Conservation (phyloP, 1,140 invertebrate genomes). For the Drosophila sp. region DNA sequence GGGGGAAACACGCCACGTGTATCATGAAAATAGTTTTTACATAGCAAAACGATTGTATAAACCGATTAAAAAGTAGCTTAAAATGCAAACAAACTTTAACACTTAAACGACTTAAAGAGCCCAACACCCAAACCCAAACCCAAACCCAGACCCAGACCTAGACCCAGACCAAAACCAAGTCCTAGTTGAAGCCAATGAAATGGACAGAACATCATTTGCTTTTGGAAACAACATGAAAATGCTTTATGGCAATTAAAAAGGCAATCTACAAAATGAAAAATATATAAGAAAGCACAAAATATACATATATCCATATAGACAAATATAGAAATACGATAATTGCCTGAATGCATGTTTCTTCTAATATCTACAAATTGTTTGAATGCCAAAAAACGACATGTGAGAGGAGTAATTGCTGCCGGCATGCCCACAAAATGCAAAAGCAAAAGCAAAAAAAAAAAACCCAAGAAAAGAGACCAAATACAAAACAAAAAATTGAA, state of each 20-base stretch:
- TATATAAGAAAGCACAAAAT: constrained; percentile 17
- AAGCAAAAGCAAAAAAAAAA: neutral
- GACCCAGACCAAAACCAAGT: neutral
- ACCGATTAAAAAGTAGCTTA: neutral
- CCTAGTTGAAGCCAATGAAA: neutral
- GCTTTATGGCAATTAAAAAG: constrained; percentile 78
- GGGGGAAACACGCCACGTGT: too few species aligned
- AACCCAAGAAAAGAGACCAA: neutral
- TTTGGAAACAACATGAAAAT: constrained; percentile 74
- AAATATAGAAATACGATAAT: neutral
- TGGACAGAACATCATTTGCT: constrained; percentile 36
- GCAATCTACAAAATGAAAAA: constrained; percentile 49
- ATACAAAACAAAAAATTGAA: constrained; percentile 1
- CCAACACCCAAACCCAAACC: too few species aligned
- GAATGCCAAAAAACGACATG: constrained; percentile 5
- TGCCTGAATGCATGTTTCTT: constrained; percentile 6
- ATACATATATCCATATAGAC: constrained; percentile 15
- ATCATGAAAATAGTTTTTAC: too few species aligned
- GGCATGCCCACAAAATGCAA: constrained; percentile 8
- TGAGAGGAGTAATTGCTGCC: constrained; percentile 10
- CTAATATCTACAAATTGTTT: constrained; percentile 14
- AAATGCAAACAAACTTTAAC: constrained; percentile 6
- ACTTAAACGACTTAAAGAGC: neutral
- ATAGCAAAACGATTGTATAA: neutral
- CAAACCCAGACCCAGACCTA: neutral